These are phyloP conservation scores for Antechinus flavipes DNA, from an alignment of 2,113 vertebrate genomes.

Conservation along the genomic window DNA sequence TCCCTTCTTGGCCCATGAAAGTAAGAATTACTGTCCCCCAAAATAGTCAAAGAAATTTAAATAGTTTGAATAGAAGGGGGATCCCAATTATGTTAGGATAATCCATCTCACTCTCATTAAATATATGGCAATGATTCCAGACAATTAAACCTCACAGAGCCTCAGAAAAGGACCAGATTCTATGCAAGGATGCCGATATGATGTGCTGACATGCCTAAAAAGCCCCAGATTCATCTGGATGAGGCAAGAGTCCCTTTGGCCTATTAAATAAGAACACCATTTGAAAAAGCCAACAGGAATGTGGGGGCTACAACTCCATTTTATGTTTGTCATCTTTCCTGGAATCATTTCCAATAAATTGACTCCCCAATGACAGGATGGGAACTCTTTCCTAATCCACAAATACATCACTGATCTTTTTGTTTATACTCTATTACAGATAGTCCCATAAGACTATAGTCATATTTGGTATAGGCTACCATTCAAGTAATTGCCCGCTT, in stretches of 20 bases:
- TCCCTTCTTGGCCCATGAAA: neutral
- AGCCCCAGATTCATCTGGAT: neutral
- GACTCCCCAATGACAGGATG: neutral
- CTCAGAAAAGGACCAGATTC: neutral
- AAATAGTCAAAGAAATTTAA: neutral
- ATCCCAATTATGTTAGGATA: neutral
- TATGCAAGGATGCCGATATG: neutral
- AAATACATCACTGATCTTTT: neutral
- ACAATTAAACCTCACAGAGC: neutral
- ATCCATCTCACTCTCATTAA: neutral
- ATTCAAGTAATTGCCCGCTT: neutral
- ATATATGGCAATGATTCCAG: neutral
- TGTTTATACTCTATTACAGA: neutral
- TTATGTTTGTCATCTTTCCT: neutral
- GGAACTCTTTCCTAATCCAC: neutral
- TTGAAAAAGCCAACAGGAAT: neutral
- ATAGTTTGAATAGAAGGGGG: neutral
- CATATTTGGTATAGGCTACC: neutral
- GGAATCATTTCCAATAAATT: slow-evolving; percentile 13
- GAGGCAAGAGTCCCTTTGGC: neutral
- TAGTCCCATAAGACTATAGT: neutral
- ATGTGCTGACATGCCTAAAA: neutral
- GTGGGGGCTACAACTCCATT: neutral
- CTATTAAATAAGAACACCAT: neutral
- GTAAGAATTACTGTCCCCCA: neutral